phyloP scores from a whole-genome alignment of 2,113 vertebrate species.

The Grantiella picta region DNA sequence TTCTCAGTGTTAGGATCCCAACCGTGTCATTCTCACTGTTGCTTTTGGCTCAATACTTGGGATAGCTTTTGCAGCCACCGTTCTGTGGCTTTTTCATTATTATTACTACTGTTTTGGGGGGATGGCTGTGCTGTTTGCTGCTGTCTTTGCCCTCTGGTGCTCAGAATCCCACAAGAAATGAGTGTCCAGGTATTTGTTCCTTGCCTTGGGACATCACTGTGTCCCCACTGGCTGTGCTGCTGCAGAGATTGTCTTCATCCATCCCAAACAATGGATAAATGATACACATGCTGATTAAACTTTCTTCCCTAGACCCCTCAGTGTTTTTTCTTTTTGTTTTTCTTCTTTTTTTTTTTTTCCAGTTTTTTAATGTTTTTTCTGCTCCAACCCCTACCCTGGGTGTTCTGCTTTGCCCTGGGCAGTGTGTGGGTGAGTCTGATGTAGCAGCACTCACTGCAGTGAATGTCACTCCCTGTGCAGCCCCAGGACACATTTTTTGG shows the following conservation, averaged over 20 bases:
- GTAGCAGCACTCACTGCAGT: not conserved
- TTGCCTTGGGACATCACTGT: rapidly evolving
- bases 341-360: no score
- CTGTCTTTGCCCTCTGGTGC: no score
- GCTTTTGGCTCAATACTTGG: not conserved
- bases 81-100: no score
- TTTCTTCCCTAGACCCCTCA: not conserved
- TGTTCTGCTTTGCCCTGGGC: not conserved
- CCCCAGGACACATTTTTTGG: not conserved
- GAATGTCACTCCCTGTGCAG: not conserved
- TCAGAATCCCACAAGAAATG: rapidly evolving
- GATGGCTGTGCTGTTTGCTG: not conserved
- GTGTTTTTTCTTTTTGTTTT: not conserved
- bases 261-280: not conserved
- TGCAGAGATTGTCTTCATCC: not conserved
- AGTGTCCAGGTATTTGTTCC: not conserved
- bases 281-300: rapidly evolving
- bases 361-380: not conserved
- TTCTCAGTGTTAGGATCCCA: rapidly evolving
- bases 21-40: no score
- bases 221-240: not conserved
- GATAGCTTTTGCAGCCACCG: not conserved
- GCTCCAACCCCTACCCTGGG: rapidly evolving
- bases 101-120: rapidly evolving
- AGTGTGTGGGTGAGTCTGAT: not conserved